phyloP scores from a whole-genome alignment of 2,113 vertebrate genomes.

The Uropsilus gracilis region DNA sequence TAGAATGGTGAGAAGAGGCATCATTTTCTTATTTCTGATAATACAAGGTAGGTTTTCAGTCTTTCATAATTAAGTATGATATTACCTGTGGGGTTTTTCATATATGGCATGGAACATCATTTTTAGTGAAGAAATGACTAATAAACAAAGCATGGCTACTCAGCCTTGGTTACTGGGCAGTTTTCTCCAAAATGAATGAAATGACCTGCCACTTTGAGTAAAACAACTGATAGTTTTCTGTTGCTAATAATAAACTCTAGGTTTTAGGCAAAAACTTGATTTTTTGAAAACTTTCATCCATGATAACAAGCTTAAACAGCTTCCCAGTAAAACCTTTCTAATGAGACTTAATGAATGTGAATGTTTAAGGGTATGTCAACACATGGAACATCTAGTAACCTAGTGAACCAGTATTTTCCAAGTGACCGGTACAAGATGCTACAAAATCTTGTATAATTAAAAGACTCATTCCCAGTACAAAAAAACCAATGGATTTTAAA shows the following conservation, averaged over 20 bases:
- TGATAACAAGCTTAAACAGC: not conserved
- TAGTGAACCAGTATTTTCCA: slow-evolving; percentile 9
- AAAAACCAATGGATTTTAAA: no score
- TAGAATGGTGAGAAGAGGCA: not conserved
- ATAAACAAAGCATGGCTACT: not conserved
- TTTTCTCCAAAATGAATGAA: slow-evolving; percentile 10
- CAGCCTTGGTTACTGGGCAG: not conserved
- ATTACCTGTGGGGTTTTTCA: not conserved
- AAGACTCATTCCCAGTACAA: no score
- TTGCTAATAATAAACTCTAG: not conserved
- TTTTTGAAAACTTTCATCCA: not conserved
- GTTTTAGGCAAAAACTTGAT: not conserved
- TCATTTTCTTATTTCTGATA: not conserved
- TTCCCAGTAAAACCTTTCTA: not conserved
- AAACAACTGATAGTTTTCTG: not conserved
- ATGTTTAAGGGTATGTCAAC: not conserved
- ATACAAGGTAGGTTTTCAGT: not conserved
- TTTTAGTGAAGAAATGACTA: slow-evolving; percentile 5
- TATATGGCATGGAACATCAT: not conserved
- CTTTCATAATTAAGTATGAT: not conserved
- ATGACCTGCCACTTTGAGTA: not conserved
- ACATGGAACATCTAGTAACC: not conserved
- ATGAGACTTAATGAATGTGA: not conserved
- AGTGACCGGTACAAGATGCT: not conserved
- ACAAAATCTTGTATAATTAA: no score